A percentile compares a stretch with the other conserved stretches of the same genome.
Evolutionary conservation across 1,140 invertebrate genomes (phyloP).

Genomic region (Drosophila pseudoobscura): DNA sequence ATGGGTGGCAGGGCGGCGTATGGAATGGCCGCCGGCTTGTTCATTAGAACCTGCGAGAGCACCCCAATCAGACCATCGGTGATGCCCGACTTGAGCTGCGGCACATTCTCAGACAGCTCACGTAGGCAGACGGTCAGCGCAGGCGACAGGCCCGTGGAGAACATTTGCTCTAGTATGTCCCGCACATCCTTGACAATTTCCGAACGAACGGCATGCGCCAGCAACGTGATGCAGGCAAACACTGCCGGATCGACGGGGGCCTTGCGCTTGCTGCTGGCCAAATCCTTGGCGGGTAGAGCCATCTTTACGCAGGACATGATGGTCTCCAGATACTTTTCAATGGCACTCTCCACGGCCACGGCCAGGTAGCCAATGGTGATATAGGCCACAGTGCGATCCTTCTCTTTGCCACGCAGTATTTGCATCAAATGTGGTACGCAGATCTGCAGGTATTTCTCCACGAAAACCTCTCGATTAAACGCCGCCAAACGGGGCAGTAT

Average conservation of each 20-base stretch:
- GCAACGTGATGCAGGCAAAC: constrained; percentile 96
- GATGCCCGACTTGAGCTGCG: constrained; percentile 93
- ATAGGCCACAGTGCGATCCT: constrained; percentile 93
- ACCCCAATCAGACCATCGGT: constrained; percentile 95
- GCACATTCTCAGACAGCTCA: constrained; percentile 94
- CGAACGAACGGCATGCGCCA: constrained; percentile 93
- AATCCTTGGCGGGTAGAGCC: constrained; percentile 91
- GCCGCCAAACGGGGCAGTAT: constrained; percentile 97
- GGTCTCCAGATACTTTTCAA: constrained; percentile 90
- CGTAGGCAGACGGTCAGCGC: constrained; percentile 95
- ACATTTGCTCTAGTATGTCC: constrained; percentile 95
- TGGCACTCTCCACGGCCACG: constrained; percentile 93
- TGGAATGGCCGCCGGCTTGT: constrained; percentile 90
- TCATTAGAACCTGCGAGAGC: constrained; percentile 94
- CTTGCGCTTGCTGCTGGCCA: constrained; percentile 88
- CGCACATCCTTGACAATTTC: constrained; percentile 90
- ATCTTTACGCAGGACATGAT: constrained; percentile 95
- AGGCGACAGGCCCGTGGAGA: constrained; percentile 94
- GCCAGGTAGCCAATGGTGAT: constrained; percentile 95
- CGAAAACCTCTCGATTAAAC: constrained; percentile 93
- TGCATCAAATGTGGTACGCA: constrained; percentile 91
- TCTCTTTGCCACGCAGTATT: constrained; percentile 90
- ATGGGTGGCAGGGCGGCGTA: constrained; percentile 58
- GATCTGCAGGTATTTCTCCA: constrained; percentile 89
- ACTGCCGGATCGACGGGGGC: constrained; percentile 92